These are phyloP conservation scores for Cyprinodon tularosa DNA, from an alignment of 2,113 vertebrate species.

Conservation along the genomic window DNA sequence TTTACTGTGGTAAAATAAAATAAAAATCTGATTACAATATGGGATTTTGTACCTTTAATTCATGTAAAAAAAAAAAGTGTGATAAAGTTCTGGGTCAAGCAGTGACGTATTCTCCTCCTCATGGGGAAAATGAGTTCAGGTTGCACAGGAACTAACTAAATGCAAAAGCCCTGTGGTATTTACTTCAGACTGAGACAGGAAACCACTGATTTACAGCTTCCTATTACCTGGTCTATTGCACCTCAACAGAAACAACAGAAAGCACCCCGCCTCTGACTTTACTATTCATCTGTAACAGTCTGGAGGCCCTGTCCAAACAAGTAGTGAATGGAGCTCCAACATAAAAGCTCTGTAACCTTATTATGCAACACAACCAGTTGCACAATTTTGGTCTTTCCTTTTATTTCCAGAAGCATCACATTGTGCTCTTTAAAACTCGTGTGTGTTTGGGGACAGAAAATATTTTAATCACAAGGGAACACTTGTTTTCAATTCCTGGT, in stretches of 20 bases:
- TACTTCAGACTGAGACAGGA: conserved; percentile 28
- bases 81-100: background rate
- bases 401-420: background rate
- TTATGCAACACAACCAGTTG: conserved; percentile 1
- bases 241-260: conserved; percentile 5
- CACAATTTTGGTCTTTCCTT: conserved; percentile 47
- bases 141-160: conserved; percentile 27
- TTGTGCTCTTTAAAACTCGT: conserved; percentile 1
- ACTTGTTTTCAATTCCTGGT: background rate
- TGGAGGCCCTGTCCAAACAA: background rate
- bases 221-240: conserved; percentile 31
- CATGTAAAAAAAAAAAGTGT: background rate
- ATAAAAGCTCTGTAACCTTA: conserved; percentile 15
- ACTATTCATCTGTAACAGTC: background rate
- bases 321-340: background rate
- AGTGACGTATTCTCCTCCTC: background rate
- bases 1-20: too few relatives aligned
- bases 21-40: too few relatives aligned
- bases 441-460: conserved; percentile 7
- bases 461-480: background rate
- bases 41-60: too few relatives aligned
- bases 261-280: background rate
- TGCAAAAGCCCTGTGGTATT: conserved; percentile 2
- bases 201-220: conserved; percentile 25
- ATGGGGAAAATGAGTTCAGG: conserved; percentile 17